A percentile compares a stretch with the other conserved stretches of the same genome.
phyloP scores from a whole-genome alignment of 1,140 invertebrate genomes.

The Papilio dardanus region DNA sequence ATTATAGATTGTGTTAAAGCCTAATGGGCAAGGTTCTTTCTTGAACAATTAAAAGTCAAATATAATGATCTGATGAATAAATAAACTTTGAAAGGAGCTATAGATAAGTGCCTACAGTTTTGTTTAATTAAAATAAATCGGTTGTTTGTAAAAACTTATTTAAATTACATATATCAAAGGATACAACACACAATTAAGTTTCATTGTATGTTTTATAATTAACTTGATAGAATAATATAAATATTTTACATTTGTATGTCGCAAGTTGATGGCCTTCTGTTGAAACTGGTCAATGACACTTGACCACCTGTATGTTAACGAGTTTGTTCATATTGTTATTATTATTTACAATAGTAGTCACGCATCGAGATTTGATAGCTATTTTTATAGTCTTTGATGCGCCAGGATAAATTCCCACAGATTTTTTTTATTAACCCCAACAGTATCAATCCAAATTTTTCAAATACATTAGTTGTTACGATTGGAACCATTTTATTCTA shows the following conservation, averaged over 20 bases:
- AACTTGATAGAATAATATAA: not conserved
- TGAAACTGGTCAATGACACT: constrained; percentile 28
- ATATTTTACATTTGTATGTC: constrained; percentile 17
- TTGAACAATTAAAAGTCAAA: not conserved
- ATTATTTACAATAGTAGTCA: not conserved
- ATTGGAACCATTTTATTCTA: not conserved
- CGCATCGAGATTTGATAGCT: not conserved
- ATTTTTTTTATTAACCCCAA: too few relatives aligned
- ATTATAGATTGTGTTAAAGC: not conserved
- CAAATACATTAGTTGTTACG: not conserved
- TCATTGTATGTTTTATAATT: constrained; percentile 12
- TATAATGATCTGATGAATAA: not conserved
- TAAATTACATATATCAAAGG: not conserved
- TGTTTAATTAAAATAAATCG: not conserved
- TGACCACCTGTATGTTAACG: constrained; percentile 2
- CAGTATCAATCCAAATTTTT: not conserved
- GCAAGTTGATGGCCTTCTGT: constrained; percentile 28
- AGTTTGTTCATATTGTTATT: constrained; percentile 24
- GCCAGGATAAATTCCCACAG: too few relatives aligned
- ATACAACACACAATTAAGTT: not conserved
- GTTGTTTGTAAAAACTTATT: not conserved
- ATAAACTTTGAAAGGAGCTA: too few relatives aligned
- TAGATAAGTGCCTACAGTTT: not conserved
- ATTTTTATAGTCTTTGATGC: too few relatives aligned
- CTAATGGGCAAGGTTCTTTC: not conserved